These are phyloP conservation scores for Oenanthe melanoleuca DNA, from an alignment of 2,113 vertebrate genomes.

Conservation along the genomic window DNA sequence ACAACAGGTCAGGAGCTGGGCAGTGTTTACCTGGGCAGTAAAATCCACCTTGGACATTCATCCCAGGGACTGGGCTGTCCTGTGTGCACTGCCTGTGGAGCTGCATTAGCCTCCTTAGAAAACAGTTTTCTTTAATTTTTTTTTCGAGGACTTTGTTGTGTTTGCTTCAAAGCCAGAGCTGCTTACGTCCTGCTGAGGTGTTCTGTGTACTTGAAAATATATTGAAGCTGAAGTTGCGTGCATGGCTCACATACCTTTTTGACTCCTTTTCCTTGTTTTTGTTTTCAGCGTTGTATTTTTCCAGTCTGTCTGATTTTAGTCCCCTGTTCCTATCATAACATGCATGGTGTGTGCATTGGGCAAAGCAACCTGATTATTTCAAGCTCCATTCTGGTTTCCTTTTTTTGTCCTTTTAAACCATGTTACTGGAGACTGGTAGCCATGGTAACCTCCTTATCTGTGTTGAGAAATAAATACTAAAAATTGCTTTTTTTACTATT, in stretches of 20 bases:
- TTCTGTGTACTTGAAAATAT: background rate
- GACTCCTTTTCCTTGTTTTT: background rate
- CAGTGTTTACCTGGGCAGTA: background rate
- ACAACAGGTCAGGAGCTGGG: background rate
- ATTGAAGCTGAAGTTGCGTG: background rate
- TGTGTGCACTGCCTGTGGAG: background rate
- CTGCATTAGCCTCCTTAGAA: background rate
- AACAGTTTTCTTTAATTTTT: background rate
- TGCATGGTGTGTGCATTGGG: background rate
- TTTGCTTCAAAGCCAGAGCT: background rate
- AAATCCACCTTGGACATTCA: background rate
- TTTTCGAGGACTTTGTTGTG: background rate
- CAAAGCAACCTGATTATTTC: background rate
- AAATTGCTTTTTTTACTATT: slow-evolving; percentile 51
- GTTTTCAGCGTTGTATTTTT: slow-evolving; percentile 22
- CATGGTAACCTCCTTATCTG: slow-evolving; percentile 46
- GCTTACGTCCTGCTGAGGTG: background rate
- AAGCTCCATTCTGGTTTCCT: slow-evolving; percentile 22
- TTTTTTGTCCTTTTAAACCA: slow-evolving; percentile 7
- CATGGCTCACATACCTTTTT: background rate
- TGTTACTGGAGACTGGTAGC: background rate
- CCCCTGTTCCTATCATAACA: background rate
- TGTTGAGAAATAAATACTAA: slow-evolving; percentile 63
- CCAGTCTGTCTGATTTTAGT: background rate
- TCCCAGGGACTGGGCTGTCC: background rate